These are phyloP conservation scores for Pristionchus maxplancki DNA, from an alignment of 2,888 invertebrate genomes.

Conservation along the genomic window DNA sequence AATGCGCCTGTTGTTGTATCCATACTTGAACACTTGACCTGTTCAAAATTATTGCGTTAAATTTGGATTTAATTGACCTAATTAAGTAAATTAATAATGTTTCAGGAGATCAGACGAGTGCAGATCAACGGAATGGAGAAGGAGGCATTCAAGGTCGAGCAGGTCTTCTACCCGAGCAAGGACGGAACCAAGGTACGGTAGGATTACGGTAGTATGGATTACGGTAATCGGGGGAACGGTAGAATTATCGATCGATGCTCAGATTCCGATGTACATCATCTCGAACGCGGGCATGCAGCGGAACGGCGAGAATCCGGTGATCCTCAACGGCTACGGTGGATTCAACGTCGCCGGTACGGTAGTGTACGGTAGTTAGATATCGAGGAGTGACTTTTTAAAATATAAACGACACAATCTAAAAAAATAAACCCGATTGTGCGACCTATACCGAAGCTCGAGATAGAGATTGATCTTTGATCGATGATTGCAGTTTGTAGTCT, in stretches of 20 bases:
- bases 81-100: not conserved
- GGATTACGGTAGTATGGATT: not conserved
- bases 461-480: slow-evolving; percentile 56
- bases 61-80: not conserved
- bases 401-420: not conserved
- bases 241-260: not conserved
- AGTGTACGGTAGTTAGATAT: no score
- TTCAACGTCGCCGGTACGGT: slow-evolving; percentile 52
- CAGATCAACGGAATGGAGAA: slow-evolving; percentile 89
- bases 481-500: no score
- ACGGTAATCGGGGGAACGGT: not conserved
- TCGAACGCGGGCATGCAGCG: slow-evolving; percentile 76
- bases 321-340: slow-evolving; percentile 97
- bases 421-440: not conserved
- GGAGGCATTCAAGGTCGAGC: slow-evolving; percentile 87
- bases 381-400: not conserved
- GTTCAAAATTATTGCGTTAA: no score
- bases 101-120: slow-evolving; percentile 88
- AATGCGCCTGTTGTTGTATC: no score
- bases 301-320: slow-evolving; percentile 82
- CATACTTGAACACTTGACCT: no score
- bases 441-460: no score
- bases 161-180: slow-evolving; percentile 93
- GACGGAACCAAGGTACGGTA: slow-evolving; percentile 87
- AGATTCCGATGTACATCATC: slow-evolving; percentile 92